Base-by-base conservation (phyloP, 1,140 invertebrate species). In the Dendrolimus punctatus region DNA sequence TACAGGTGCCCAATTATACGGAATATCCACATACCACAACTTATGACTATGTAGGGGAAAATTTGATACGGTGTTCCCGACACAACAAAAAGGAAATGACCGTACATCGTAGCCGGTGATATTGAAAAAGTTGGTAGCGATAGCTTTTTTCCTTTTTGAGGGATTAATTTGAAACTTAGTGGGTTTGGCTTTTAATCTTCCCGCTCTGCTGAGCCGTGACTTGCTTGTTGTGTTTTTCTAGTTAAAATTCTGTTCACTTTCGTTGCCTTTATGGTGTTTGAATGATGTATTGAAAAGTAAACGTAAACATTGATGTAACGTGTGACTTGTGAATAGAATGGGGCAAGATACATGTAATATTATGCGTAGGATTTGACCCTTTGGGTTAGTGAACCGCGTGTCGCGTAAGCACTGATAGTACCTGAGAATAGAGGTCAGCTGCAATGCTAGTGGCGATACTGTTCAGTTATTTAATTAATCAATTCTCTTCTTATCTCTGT, bases 51-150 rank as follows among this genome's bases (percentile, higher is more conserved):
- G 58, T 59, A 43, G 49, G 46, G 54, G 59, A 62, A 68, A 66
- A 68, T 71, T 71, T 61, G 62, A 71, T 68, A 74, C 58, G 57
- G 52, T 62, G 62, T 56, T 68, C 58, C 63, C 62, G 51, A 55
- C 40, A 48, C 44, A 42, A 51, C 50, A 69, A 73, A 69, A 73
- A 71, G 71, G 65, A 55, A 64, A 65, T 56, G 51, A 46, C 49
- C 40, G 55, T 46, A 71, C 67, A 80, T 82, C 81, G 77, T 84
- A 76, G 59, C 68, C 56, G 60, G 57, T 40, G 64, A 75, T 80
- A 84, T 84, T 80, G 77, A 72, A 79, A 82, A 84, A 77, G 68
- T 80, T 84, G 53, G 62, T 60, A 68, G 65, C 67, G 63, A 65
- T 55, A 58, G 58, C 46, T 54, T 64, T 51, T 57, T 73, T 73